Conservation (phyloP, 2,113 vertebrate genomes). For the Osmerus eperlanus region DNA sequence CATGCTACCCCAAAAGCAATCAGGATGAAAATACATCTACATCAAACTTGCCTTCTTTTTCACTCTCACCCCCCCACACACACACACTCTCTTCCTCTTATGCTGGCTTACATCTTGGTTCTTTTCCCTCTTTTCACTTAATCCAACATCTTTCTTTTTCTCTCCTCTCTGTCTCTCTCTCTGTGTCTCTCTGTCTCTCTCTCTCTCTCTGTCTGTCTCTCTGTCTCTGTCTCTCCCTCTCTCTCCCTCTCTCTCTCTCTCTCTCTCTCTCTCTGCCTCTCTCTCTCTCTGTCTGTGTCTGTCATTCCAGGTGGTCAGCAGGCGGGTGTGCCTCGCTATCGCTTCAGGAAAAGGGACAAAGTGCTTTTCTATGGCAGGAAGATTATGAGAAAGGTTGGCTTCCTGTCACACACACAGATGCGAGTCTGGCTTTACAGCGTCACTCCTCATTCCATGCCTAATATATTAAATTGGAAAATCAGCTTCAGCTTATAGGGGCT, state of each 20-base stretch:
- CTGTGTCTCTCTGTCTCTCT: fast-evolving
- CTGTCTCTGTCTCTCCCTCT: neutral
- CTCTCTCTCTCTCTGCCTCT: neutral
- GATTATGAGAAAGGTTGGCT: slow-evolving; percentile 90
- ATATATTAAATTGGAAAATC: no score
- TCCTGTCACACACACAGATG: neutral
- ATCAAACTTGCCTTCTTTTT: no score
- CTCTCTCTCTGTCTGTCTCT: neutral
- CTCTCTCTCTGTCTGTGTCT: slow-evolving; percentile 12
- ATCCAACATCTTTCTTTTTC: neutral
- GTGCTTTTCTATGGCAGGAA: slow-evolving; percentile 93
- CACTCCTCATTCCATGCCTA: neutral
- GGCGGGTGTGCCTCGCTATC: slow-evolving; percentile 81
- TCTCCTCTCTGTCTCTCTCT: neutral
- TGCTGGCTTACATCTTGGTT: neutral
- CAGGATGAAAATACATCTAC: no score
- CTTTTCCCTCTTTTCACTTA: neutral
- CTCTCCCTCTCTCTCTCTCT: neutral
- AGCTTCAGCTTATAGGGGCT: no score
- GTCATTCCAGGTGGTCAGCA: slow-evolving; percentile 70
- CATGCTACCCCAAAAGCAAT: no score
- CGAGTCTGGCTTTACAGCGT: neutral
- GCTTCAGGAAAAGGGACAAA: slow-evolving; percentile 93
- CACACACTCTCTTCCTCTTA: neutral
- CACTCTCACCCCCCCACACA: no score